Evolutionary conservation across 2,797 vertebrate genomes (phyloP).

Genomic region (Peromyscus melanophrys): DNA sequence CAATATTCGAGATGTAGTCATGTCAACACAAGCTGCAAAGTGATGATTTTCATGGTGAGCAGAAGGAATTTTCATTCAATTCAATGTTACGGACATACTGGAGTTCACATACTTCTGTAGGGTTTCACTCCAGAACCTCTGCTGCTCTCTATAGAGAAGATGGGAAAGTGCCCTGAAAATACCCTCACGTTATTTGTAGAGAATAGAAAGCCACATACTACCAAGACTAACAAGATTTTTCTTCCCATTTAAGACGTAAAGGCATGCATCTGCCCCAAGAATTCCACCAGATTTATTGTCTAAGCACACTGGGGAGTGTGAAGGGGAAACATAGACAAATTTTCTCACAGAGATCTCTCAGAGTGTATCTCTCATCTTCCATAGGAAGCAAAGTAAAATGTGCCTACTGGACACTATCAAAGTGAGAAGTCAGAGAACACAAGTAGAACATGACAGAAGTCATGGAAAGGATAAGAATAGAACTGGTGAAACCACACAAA

Average conservation of each 20-base stretch:
- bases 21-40: neutral
- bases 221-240: neutral
- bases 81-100: neutral
- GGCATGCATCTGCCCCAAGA: neutral
- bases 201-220: neutral
- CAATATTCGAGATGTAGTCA: neutral
- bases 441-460: neutral
- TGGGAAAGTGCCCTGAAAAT: neutral
- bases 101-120: fast-evolving
- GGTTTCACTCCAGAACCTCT: neutral
- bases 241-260: neutral
- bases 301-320: neutral
- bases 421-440: neutral
- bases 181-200: neutral
- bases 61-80: slow-evolving; percentile 26
- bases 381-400: neutral
- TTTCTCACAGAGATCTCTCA: neutral
- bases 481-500: neutral
- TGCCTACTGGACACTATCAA: neutral
- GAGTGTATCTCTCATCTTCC: neutral
- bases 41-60: neutral
- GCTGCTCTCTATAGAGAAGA: neutral
- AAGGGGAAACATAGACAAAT: neutral
- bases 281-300: neutral
- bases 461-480: neutral